These are phyloP conservation scores for Philantomba maxwellii DNA, from an alignment of 2,113 vertebrate species.

Conservation along the genomic window DNA sequence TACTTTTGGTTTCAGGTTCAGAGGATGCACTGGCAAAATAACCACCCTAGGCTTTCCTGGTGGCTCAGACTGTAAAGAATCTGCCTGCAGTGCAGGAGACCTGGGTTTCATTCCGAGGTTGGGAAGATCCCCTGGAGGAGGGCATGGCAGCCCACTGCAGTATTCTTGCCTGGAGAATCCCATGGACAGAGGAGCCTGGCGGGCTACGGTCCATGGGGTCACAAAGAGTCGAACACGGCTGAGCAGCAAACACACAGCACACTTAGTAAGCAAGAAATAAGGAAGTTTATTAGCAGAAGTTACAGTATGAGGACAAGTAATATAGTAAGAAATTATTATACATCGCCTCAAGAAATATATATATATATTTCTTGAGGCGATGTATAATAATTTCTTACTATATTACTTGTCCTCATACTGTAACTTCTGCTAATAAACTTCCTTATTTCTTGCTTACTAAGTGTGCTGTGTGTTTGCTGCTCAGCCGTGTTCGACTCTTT, in stretches of 20 bases:
- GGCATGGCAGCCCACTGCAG: not conserved
- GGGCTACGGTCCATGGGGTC: not conserved
- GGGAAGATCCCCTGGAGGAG: not conserved
- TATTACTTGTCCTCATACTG: not conserved
- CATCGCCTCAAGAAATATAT: too few relatives aligned
- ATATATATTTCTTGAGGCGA: not conserved
- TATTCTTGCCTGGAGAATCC: not conserved
- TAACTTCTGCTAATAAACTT: not conserved
- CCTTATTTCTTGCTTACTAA: not conserved
- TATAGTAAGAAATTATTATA: not conserved
- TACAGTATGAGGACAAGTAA: not conserved
- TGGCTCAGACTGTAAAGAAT: not conserved
- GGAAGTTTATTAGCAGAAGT: not conserved
- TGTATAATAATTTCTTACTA: not conserved
- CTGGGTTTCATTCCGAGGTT: not conserved
- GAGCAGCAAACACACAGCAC: not conserved
- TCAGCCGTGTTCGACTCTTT: rapidly evolving
- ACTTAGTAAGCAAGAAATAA: not conserved
- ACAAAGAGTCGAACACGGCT: rapidly evolving
- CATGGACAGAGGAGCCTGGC: not conserved
- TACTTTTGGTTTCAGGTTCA: not conserved
- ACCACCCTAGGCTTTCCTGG: not conserved
- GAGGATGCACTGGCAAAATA: not conserved
- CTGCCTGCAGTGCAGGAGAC: not conserved
- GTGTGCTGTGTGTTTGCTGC: not conserved